Percentiles rank a stretch among this genome's conserved stretches.
Conservation (phyloP, 2,113 vertebrate species). For the Ictidomys tridecemlineatus region DNA sequence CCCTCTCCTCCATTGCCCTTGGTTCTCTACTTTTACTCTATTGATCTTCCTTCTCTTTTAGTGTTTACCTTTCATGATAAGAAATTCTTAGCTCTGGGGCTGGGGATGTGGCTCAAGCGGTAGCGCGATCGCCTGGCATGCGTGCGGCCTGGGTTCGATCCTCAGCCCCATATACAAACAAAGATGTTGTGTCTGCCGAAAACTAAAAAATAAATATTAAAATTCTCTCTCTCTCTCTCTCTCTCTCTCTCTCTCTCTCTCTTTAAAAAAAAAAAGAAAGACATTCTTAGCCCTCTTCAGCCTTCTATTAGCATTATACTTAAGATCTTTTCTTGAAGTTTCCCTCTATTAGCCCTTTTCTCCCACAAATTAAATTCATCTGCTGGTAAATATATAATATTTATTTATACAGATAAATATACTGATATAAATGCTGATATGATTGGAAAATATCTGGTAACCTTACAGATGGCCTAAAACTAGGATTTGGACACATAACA, state of each 20-base stretch:
- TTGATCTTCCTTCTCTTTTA: not conserved
- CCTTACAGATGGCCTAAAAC: constrained; percentile 4
- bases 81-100: constrained; percentile 16
- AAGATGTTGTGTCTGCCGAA: too few species aligned
- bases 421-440: not conserved
- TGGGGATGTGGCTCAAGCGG: too few species aligned
- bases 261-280: not conserved
- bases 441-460: not conserved
- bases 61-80: not conserved
- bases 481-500: constrained; percentile 15
- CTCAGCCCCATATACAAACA: too few species aligned
- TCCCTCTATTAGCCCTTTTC: constrained; percentile 8
- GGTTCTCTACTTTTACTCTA: too few species aligned
- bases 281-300: constrained; percentile 29
- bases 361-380: constrained; percentile 40
- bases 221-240: too few species aligned
- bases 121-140: too few species aligned
- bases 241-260: too few species aligned
- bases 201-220: too few species aligned
- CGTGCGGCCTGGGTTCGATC: too few species aligned
- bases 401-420: not conserved
- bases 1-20: too few species aligned
- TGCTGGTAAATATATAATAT: not conserved
- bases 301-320: not conserved
- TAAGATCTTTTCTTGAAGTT: not conserved